A percentile compares a stretch with the other conserved stretches of the same genome.
These are phyloP conservation scores for Leucoma salicis DNA, from an alignment of 2,888 invertebrate genomes.

Conservation along the genomic window DNA sequence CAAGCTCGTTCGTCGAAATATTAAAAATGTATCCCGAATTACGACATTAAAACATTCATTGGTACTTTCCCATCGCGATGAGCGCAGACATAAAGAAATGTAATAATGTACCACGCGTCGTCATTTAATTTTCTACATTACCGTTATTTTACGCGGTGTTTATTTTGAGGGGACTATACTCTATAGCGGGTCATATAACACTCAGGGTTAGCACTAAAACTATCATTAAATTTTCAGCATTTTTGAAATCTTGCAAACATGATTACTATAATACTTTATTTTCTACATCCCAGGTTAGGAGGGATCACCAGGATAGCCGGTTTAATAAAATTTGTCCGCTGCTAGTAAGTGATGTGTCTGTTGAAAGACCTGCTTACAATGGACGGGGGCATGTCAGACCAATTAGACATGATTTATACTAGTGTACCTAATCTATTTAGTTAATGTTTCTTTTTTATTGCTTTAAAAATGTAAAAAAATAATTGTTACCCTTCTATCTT, in stretches of 20 bases:
- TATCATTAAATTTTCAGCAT: not conserved
- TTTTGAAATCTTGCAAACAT: not conserved
- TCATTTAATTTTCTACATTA: conserved; percentile 22
- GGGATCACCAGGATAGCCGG: no score
- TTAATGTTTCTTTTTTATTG: no score
- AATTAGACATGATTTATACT: no score
- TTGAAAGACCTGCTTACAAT: no score
- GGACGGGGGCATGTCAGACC: no score
- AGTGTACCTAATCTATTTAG: no score
- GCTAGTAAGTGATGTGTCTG: no score
- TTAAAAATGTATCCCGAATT: conserved; percentile 4
- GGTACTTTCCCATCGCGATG: conserved; percentile 14
- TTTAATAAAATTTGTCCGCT: no score
- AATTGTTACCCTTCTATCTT: no score
- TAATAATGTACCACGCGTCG: conserved; percentile 21
- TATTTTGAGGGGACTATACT: conserved; percentile 3
- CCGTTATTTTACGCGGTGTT: conserved; percentile 17
- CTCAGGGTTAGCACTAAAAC: not conserved
- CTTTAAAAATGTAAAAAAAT: no score
- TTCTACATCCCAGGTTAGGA: no score
- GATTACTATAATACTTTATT: not conserved
- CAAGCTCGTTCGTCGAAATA: conserved; percentile 2
- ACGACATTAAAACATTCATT: conserved; percentile 24
- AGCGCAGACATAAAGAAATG: conserved; percentile 23
- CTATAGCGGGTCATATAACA: not conserved